Conservation (phyloP, 2,888 invertebrate species). For the Saturnia pavonia region DNA sequence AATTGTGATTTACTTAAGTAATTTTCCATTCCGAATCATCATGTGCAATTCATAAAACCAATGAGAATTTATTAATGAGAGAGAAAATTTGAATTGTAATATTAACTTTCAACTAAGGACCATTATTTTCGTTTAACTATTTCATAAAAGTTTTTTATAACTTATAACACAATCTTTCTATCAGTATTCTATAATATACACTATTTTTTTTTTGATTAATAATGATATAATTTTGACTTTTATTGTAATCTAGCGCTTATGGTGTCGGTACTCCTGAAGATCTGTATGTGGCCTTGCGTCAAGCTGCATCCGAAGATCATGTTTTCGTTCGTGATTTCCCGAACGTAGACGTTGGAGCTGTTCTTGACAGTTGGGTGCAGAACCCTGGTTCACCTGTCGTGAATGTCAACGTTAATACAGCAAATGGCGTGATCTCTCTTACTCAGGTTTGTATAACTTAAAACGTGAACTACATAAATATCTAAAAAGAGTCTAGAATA, state of each 20-base stretch:
- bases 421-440: conserved; percentile 51
- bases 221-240: conserved; percentile 10
- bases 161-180: background rate
- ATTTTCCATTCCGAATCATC: background rate
- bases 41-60: background rate
- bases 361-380: conserved; percentile 84
- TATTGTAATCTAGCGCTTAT: conserved; percentile 53
- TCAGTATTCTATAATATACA: background rate
- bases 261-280: conserved; percentile 58
- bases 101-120: no score
- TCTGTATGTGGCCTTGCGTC: conserved; percentile 62
- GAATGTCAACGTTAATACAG: conserved; percentile 67
- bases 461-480: no score
- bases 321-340: conserved; percentile 46
- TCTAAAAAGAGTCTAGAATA: no score
- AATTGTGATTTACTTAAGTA: background rate
- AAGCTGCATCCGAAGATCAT: conserved; percentile 55
- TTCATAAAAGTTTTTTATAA: background rate
- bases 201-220: background rate
- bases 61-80: no score
- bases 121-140: no score
- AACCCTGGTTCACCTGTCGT: conserved; percentile 83
- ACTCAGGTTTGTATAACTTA: conserved; percentile 57
- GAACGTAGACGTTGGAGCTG: conserved; percentile 53
- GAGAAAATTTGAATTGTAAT: no score